A percentile compares a stretch with the other conserved stretches of the same genome.
These are phyloP conservation scores for Myrmecobius fasciatus DNA, from an alignment of 2,113 vertebrate genomes.

Conservation along the genomic window DNA sequence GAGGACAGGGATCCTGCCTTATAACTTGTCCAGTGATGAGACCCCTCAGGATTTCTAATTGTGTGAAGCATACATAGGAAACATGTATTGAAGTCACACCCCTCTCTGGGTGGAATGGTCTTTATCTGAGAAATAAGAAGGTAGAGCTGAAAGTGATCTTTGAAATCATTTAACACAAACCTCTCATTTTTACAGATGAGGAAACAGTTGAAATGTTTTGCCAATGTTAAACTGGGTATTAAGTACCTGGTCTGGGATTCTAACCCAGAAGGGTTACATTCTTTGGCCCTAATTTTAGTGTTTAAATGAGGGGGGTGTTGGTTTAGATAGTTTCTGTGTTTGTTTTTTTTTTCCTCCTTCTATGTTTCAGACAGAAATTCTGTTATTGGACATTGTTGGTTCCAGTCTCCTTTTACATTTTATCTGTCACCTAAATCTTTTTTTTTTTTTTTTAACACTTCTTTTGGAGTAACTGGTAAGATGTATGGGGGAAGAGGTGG, in stretches of 20 bases:
- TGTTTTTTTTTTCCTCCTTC: background rate
- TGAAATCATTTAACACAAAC: background rate
- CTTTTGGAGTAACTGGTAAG: background rate
- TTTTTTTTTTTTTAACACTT: background rate
- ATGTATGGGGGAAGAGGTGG: background rate
- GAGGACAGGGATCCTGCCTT: background rate
- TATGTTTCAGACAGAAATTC: background rate
- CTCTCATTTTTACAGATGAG: background rate
- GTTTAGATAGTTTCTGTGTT: background rate
- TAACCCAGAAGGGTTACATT: background rate
- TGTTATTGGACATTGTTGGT: background rate
- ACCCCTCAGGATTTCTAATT: background rate
- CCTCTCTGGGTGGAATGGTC: background rate
- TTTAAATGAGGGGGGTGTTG: background rate
- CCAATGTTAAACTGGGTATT: background rate
- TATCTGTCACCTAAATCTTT: background rate
- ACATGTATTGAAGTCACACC: background rate
- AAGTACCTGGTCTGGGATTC: background rate
- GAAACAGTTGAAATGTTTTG: constrained; percentile 19
- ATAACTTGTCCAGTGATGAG: background rate
- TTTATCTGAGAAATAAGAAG: background rate
- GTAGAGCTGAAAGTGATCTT: background rate
- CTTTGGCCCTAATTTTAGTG: background rate
- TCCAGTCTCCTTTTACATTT: background rate
- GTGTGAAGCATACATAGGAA: background rate